Base-by-base conservation (phyloP, 2,797 vertebrate species). In the Picus viridis region DNA sequence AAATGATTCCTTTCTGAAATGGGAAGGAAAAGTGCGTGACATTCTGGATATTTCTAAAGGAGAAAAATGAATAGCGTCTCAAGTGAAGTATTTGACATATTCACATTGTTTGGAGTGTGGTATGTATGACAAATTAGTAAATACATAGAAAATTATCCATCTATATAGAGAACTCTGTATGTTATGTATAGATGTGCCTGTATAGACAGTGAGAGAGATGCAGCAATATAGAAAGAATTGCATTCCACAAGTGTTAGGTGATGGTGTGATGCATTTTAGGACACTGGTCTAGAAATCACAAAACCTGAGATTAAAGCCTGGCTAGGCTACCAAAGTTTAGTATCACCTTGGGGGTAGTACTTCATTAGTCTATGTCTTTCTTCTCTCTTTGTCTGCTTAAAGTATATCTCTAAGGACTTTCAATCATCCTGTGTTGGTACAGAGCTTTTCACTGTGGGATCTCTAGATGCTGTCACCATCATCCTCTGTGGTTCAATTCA, bases 1-100 rank as follows among this genome's bases (percentile, higher is more conserved):
- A 93, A 88, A 92, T 47, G n/a, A 92, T 79, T 96, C 58, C 75
- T 86, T 88, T 86, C 62, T 56, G 84, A 93, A 93, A 65, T 32
- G 39, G 30, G 39, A 88, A 83, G 53, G 24, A 77, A 78, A 91
- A 89, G 17, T 45, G 30, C 54, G 54, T 0, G 2, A 92, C 19
- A 63, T 86, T 92, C 83, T 88, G 61, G 70, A 56, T 90, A 68
- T 72, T 92, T 93, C 90, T 80, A 47, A 93, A 84, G 65, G 74
- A 80, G 72, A 93, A 96, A 95, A 92, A 86, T 64, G 82, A 88
- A 88, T 58, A 83, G 16, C 15, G 22, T 86, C 93, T 79, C 1
- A 10, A 84, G 75, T 63, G 12, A 78, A 73, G 54, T 68, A 41
- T 82, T 92, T 89, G n/a, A 88, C 92, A 86, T 78, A 90, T 79